phyloP scores from a whole-genome alignment of 2,113 vertebrate species.

The Strix aluco region DNA sequence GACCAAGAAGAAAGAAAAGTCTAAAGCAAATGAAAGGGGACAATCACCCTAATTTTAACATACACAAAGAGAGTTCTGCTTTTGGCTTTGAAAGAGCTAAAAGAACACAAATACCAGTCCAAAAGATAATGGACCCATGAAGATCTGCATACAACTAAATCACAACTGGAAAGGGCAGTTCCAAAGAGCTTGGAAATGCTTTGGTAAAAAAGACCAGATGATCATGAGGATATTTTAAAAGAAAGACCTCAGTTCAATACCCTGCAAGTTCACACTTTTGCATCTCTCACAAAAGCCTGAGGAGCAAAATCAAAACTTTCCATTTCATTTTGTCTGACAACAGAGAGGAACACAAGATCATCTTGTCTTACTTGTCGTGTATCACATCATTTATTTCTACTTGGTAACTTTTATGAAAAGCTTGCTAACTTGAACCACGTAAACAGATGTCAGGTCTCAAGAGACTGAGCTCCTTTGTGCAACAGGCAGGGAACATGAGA shows the following conservation, averaged over 20 bases:
- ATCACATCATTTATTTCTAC: background rate
- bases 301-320: background rate
- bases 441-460: background rate
- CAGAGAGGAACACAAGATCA: background rate
- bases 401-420: background rate
- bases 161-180: background rate
- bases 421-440: background rate
- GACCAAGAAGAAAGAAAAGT: background rate
- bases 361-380: background rate
- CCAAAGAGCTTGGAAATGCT: background rate
- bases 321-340: background rate
- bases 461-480: background rate
- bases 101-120: background rate
- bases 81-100: background rate
- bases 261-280: background rate
- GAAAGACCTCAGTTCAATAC: background rate
- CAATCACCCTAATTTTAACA: background rate
- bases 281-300: background rate
- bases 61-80: background rate
- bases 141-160: background rate
- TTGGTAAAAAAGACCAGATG: background rate
- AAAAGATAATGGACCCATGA: background rate
- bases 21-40: background rate
- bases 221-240: background rate
- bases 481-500: background rate